These are phyloP conservation scores for Drosophila nasuta DNA, from an alignment of 1,140 invertebrate genomes.

Conservation along the genomic window DNA sequence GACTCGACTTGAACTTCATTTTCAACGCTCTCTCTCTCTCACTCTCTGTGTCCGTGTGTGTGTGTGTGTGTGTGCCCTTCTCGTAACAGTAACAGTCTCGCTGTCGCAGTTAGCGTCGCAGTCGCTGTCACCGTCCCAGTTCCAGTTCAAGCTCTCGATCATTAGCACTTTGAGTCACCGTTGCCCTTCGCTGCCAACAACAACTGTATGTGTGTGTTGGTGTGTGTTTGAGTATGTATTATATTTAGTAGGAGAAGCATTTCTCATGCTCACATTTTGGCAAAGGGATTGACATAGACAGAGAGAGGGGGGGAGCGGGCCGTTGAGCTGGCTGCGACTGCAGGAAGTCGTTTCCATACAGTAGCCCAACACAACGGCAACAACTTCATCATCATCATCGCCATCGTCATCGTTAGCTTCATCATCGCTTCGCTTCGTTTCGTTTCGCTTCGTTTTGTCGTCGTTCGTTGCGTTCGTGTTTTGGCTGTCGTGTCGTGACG, in stretches of 20 bases:
- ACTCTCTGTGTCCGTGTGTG: constrained; percentile 25
- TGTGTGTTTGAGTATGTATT: constrained; percentile 27
- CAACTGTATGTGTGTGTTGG: constrained; percentile 18
- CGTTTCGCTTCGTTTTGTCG: constrained; percentile 17
- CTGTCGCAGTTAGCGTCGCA: background rate
- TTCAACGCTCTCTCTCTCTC: background rate
- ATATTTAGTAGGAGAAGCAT: constrained; percentile 39
- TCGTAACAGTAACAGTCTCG: constrained; percentile 19
- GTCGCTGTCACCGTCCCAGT: constrained; percentile 10
- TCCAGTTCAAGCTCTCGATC: constrained; percentile 29
- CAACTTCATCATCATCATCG: constrained; percentile 5
- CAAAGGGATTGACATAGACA: constrained; percentile 17
- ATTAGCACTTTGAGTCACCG: constrained; percentile 59
- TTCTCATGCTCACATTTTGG: constrained; percentile 39
- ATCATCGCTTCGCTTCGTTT: background rate
- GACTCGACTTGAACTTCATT: constrained; percentile 23
- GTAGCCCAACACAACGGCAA: constrained; percentile 44
- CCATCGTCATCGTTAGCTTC: background rate
- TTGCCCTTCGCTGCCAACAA: constrained; percentile 49
- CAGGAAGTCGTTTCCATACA: constrained; percentile 53
- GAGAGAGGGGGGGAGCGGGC: background rate
- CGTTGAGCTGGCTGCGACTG: constrained; percentile 11
- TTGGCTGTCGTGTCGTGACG: constrained; percentile 16
- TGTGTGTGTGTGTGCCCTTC: constrained; percentile 24
- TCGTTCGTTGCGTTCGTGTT: constrained; percentile 32